Base-by-base conservation (phyloP, 2,888 invertebrate species). In the Torymus aiolomorphi region DNA sequence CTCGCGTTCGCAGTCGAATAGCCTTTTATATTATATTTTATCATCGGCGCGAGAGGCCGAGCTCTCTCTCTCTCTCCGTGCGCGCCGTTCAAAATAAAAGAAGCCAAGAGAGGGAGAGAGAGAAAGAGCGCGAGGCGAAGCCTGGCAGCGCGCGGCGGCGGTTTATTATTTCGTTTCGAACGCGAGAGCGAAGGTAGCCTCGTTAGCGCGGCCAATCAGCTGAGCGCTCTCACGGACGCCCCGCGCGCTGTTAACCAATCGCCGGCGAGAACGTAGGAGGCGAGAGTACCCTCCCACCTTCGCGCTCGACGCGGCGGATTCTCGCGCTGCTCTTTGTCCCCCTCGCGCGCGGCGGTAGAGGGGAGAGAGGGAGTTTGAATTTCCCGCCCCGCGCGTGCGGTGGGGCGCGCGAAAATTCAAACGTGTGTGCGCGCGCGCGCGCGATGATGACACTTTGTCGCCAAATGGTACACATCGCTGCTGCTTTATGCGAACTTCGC, bases 201-300 rank as follows among this genome's bases (percentile, higher is more conserved):
- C 86, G 89, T 89, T 89, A 88, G 87, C 86, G 86, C 84, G 84
- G 83, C 89, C 89, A 90, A 90, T 89, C 85, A 86, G 85, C 88
- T 86, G 84, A 86, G 84, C 84, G 86, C 87, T 86, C 84, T 85
- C 85, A 88, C 84, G 86, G 89, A 89, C 90, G 89, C 89, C 90
- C 89, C 86, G 85, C 84, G 82, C 84, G 71, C 52, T 14, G 10
- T 51, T 2, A 80, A 83, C 90, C 89, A 90, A 90, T 90, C 86
- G 31, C 3, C 3, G 5, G 31, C 31, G 5, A 31, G 31, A 31
- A 31, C 31, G 31, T 31, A 31, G 31, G 31, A 31, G 31, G 31
- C 31, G 31, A 31, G 31, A 31, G 31, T 31, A 31, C 31, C 31
- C 31, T 31, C 31, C 31, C 31, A 31, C 31, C 31, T 31, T 31